These are phyloP conservation scores for Brevimyrus niger DNA, from an alignment of 2,113 vertebrate genomes.

Conservation along the genomic window DNA sequence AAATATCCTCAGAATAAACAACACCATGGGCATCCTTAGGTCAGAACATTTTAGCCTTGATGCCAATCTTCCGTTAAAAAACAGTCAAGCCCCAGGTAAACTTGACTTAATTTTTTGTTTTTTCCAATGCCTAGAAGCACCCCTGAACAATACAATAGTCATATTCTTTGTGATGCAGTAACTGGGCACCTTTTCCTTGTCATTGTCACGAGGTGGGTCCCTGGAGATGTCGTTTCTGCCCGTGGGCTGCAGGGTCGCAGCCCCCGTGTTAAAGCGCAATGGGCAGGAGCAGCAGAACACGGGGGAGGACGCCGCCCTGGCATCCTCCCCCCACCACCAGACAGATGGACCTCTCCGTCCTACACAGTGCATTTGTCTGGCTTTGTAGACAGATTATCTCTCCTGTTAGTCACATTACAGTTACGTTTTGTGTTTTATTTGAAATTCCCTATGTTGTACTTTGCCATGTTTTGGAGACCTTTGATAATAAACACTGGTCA, in stretches of 20 bases:
- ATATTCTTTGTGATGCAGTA: background rate
- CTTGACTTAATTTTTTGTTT: too few relatives aligned
- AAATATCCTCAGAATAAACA: background rate
- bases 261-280: background rate
- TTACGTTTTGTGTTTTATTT: background rate
- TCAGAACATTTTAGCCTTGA: too few relatives aligned
- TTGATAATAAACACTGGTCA: background rate
- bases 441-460: background rate
- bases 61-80: too few relatives aligned
- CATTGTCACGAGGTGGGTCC: background rate
- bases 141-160: background rate
- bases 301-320: background rate
- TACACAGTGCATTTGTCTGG: background rate
- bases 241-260: background rate
- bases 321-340: background rate
- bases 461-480: background rate
- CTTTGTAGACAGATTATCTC: too few relatives aligned
- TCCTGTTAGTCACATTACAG: background rate
- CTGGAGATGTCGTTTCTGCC: background rate
- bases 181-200: background rate
- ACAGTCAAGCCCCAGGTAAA: too few relatives aligned
- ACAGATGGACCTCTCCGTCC: background rate
- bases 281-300: background rate
- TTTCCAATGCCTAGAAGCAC: too few relatives aligned
- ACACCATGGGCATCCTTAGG: background rate